Percentiles rank a stretch among this genome's conserved stretches.
These are phyloP conservation scores for Cinclus cinclus DNA, from an alignment of 2,113 vertebrate genomes.

Conservation along the genomic window DNA sequence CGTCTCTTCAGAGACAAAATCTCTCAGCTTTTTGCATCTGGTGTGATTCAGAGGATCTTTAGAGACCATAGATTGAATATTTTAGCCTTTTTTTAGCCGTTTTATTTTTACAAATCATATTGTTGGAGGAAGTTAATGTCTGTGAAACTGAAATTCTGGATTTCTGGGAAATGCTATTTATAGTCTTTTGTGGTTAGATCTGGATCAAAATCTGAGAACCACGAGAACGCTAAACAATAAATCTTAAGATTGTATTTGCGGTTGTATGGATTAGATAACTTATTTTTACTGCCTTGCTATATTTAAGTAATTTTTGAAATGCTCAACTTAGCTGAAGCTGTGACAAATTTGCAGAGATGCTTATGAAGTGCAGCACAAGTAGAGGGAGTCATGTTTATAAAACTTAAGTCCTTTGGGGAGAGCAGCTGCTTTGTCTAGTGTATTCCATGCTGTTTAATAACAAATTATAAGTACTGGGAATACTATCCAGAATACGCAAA, in stretches of 20 bases:
- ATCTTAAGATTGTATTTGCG: not conserved
- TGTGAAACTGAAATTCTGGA: not conserved
- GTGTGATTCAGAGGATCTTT: not conserved
- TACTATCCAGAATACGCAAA: not conserved
- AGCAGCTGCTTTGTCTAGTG: not conserved
- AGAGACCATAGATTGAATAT: not conserved
- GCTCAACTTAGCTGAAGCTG: not conserved
- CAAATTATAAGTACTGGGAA: not conserved
- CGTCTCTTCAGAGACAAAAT: not conserved
- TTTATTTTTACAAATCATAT: rapidly evolving
- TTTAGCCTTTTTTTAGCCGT: not conserved
- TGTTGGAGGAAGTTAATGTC: not conserved
- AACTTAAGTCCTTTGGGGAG: not conserved
- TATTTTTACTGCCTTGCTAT: not conserved
- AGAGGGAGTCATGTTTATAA: not conserved
- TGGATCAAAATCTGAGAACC: not conserved
- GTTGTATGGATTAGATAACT: not conserved
- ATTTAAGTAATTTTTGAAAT: not conserved
- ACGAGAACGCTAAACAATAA: not conserved
- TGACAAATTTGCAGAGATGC: not conserved
- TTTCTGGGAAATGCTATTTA: not conserved
- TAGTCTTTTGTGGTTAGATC: not conserved
- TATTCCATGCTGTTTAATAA: not conserved
- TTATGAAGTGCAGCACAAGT: not conserved
- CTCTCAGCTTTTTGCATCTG: not conserved